phyloP scores from a whole-genome alignment of 1,140 invertebrate species.

The Drosophila kohkoa region DNA sequence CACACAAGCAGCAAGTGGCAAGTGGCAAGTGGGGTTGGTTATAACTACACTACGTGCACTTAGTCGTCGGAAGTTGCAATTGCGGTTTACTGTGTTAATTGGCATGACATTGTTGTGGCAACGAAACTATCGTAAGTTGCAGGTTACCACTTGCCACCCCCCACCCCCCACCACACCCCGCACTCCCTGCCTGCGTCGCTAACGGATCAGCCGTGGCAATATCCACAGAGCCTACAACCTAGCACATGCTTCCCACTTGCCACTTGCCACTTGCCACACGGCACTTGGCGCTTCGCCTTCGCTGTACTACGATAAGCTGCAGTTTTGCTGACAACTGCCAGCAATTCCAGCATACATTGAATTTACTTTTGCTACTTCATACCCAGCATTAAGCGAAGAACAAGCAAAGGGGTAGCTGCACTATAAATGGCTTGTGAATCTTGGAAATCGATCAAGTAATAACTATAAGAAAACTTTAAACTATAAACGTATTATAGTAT shows the following conservation, averaged over 20 bases:
- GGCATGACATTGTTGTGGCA: slow-evolving; percentile 62
- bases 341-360: slow-evolving; percentile 6
- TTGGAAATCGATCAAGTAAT: no score
- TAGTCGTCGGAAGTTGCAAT: slow-evolving; percentile 75
- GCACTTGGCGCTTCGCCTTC: neutral
- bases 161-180: neutral
- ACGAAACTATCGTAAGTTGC: slow-evolving; percentile 47
- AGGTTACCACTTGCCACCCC: slow-evolving; percentile 5
- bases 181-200: neutral
- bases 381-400: neutral
- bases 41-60: slow-evolving; percentile 65
- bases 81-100: slow-evolving; percentile 77
- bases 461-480: no score
- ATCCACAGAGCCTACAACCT: slow-evolving; percentile 15
- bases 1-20: neutral
- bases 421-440: no score
- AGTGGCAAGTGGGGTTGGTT: slow-evolving; percentile 2
- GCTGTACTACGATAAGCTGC: neutral
- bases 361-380: neutral
- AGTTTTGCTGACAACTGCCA: slow-evolving; percentile 9
- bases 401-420: neutral
- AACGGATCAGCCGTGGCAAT: neutral
- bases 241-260: neutral
- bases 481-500: no score
- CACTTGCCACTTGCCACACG: slow-evolving; percentile 8